Conservation (phyloP, 2,113 vertebrate genomes). For the Morphnarchus princeps region DNA sequence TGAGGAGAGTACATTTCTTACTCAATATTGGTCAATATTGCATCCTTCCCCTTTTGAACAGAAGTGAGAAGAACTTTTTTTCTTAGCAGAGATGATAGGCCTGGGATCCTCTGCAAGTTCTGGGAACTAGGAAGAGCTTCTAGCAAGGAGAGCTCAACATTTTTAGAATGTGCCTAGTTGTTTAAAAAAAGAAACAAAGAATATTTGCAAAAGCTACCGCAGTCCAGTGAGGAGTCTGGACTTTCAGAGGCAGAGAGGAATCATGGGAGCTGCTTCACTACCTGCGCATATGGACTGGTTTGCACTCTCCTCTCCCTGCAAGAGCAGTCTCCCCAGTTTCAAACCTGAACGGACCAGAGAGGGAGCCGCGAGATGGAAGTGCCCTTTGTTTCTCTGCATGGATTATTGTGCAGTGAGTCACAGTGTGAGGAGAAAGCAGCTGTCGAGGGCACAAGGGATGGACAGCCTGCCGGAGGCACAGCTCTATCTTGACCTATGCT, state of each 20-base stretch:
- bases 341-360: background rate
- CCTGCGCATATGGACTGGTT: rapidly evolving
- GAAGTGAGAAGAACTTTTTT: background rate
- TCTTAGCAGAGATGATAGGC: background rate
- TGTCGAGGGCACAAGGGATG: background rate
- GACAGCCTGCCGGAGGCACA: background rate
- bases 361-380: rapidly evolving
- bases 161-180: background rate
- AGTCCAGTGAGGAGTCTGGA: background rate
- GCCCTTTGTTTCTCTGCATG: background rate
- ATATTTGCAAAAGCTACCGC: background rate
- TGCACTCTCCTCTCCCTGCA: background rate
- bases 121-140: background rate
- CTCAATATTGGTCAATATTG: background rate
- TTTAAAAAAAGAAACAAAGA: background rate
- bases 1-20: background rate
- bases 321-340: background rate
- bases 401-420: background rate
- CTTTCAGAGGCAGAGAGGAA: background rate
- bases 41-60: background rate
- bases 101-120: background rate
- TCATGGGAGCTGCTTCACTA: background rate
- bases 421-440: background rate
- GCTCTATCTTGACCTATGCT: background rate
- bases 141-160: background rate